Evolutionary conservation across 2,888 invertebrate genomes (phyloP).

Genomic region (Cerceris ruficornis): DNA sequence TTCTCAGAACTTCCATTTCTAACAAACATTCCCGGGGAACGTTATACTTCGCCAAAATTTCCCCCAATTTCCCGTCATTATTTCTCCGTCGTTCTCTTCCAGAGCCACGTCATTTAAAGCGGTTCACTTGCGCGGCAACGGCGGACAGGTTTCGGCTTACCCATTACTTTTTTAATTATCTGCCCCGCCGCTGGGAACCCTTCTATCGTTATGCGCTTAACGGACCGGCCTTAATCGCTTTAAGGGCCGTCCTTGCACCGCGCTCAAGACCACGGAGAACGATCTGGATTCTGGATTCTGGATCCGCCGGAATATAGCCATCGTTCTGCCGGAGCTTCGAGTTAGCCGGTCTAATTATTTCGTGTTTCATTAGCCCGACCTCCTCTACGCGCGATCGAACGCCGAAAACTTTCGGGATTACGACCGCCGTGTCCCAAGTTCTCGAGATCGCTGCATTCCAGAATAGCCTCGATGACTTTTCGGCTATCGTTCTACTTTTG

Average conservation of each 20-base stretch:
- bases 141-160: constrained; percentile 62
- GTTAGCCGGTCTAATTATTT: constrained; percentile 50
- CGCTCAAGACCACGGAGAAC: constrained; percentile 16
- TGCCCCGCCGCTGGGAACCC: constrained; percentile 32
- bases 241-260: constrained; percentile 55
- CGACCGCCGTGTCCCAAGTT: constrained; percentile 26
- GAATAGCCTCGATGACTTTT: not conserved
- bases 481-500: constrained; percentile 15
- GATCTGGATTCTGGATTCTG: constrained; percentile 22
- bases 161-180: constrained; percentile 77
- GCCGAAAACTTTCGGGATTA: constrained; percentile 49
- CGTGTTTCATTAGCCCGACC: constrained; percentile 53
- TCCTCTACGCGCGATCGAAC: constrained; percentile 26
- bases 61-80: constrained; percentile 35
- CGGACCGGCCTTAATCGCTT: constrained; percentile 73
- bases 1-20: not conserved
- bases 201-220: constrained; percentile 71
- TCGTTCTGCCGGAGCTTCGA: constrained; percentile 22
- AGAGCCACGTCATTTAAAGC: constrained; percentile 28
- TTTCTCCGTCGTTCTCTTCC: constrained; percentile 27
- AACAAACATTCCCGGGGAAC: not conserved
- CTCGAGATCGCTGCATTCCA: constrained; percentile 4
- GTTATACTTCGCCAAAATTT: constrained; percentile 28
- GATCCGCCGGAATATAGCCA: constrained; percentile 29
- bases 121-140: constrained; percentile 45